Conservation (phyloP, 2,797 vertebrate genomes). For the Epinephelus malabaricus region DNA sequence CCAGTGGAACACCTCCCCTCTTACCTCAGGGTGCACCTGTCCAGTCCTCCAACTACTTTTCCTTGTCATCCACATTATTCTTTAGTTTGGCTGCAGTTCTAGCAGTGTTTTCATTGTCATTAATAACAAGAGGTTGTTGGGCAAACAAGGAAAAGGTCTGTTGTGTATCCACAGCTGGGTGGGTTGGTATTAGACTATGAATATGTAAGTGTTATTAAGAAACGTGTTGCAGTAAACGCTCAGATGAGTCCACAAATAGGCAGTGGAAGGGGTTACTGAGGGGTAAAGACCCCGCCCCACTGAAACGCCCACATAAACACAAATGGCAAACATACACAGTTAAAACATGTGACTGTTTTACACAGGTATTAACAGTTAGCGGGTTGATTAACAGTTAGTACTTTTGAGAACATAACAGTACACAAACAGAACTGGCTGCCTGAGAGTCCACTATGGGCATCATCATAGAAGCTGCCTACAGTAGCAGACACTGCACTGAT, state of each 20-base stretch:
- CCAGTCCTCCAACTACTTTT: slow-evolving; percentile 5
- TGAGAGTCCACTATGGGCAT: neutral
- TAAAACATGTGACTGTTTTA: neutral
- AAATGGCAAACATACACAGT: neutral
- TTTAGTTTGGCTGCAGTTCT: slow-evolving; percentile 47
- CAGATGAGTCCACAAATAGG: slow-evolving; percentile 62
- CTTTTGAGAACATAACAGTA: neutral
- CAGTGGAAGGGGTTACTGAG: slow-evolving; percentile 44
- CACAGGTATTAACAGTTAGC: neutral
- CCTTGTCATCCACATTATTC: slow-evolving; percentile 47
- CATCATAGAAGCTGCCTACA: neutral
- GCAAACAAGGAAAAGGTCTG: slow-evolving; percentile 27
- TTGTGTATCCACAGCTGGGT: slow-evolving; percentile 45
- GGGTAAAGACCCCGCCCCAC: slow-evolving; percentile 57
- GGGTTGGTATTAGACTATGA: slow-evolving; percentile 62
- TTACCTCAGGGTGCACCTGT: neutral
- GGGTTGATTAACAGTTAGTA: neutral
- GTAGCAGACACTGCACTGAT: slow-evolving; percentile 11
- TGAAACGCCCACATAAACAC: slow-evolving; percentile 17
- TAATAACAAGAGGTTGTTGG: slow-evolving; percentile 32
- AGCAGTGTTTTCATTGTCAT: slow-evolving; percentile 50
- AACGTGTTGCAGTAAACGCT: slow-evolving; percentile 63
- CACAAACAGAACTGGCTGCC: neutral
- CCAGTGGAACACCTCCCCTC: neutral
- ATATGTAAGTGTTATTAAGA: slow-evolving; percentile 73